A percentile compares a stretch with the other conserved stretches of the same genome.
Conservation (phyloP, 2,888 invertebrate species). For the Drosophila limbata region DNA sequence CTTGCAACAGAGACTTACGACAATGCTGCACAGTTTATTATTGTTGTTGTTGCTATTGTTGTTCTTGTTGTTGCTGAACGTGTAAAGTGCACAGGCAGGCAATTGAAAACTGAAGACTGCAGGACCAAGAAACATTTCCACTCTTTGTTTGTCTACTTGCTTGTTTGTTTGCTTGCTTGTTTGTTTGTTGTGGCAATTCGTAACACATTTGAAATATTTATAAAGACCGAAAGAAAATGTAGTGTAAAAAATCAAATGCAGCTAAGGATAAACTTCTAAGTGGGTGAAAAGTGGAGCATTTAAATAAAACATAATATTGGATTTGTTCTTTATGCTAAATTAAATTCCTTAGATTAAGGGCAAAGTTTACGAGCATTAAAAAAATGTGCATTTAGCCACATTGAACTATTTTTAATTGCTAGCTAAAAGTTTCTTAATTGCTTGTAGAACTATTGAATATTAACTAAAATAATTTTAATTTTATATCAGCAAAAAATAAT, state of each 20-base stretch:
- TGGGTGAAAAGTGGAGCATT: slow-evolving; percentile 7
- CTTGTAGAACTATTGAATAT: neutral
- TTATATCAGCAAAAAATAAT: neutral
- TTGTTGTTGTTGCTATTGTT: slow-evolving; percentile 27
- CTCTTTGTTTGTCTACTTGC: slow-evolving; percentile 13
- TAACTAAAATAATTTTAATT: neutral
- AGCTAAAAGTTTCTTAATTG: neutral
- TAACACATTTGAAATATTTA: slow-evolving; percentile 50
- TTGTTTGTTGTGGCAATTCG: slow-evolving; percentile 43
- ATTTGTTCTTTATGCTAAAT: slow-evolving; percentile 7
- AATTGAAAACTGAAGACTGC: slow-evolving; percentile 36
- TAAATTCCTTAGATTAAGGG: neutral
- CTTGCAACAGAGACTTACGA: slow-evolving; percentile 28
- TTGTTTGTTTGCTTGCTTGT: neutral
- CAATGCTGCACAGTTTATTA: slow-evolving; percentile 26
- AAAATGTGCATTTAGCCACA: neutral
- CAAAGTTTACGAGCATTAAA: neutral
- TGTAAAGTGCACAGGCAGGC: slow-evolving; percentile 59
- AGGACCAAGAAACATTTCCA: slow-evolving; percentile 23
- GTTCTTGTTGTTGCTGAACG: slow-evolving; percentile 31
- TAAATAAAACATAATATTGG: slow-evolving; percentile 10
- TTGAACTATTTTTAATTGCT: neutral
- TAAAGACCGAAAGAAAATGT: slow-evolving; percentile 6
- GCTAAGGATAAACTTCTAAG: neutral
- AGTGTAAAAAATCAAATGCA: neutral